Evolutionary conservation across 2,888 invertebrate genomes (phyloP), one percentile per base, ranked within the genome.

Genomic region (Trimorus sp.): DNA sequence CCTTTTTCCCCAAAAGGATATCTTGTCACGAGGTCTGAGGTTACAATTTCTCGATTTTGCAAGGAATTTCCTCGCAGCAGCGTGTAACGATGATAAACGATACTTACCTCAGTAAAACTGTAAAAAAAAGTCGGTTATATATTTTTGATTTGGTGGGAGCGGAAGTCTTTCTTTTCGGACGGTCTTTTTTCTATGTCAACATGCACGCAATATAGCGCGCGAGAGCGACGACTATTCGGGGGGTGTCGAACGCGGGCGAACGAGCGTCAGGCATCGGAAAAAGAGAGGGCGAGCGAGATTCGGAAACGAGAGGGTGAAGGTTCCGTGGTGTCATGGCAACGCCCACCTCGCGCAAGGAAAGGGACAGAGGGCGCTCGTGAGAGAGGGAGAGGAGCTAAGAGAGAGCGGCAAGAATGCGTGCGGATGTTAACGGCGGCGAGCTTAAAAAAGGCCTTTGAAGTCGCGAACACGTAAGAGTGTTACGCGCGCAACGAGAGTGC

Each of bases 241-340:
- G 26, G 71, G 82, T 78, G 84, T 79, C 69, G 83, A 78, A 68
- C 77, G 73, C 60, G 73, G 84, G 78, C 69, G 83, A 78, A 68
- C 77, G 73, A 65, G 73, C 65, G 65, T 70, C 66, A 79, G 79
- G 81, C 77, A 42, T 75, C 73, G 68, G 38, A 63, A 80, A 79
- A 79, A 82, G 68, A 66, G 79, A 65, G 66, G 66, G 65, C 79
- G 76, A 79, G 79, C 81, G 85, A 84, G 87, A 87, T 89, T 87
- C 87, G 87, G 87, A 84, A 86, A 86, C 84, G 85, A 81, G 84
- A 88, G 87, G 88, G 88, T 89, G 88, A 86, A 79, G 88, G 87
- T 88, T 88, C 84, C 87, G 87, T 89, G 90, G 90, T 90, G 90
- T 90, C 90, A 90, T 90, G 90, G 90, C 90, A 90, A 90, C 90